Base-by-base conservation (phyloP, 2,888 invertebrate genomes). In the Beris chalybata region DNA sequence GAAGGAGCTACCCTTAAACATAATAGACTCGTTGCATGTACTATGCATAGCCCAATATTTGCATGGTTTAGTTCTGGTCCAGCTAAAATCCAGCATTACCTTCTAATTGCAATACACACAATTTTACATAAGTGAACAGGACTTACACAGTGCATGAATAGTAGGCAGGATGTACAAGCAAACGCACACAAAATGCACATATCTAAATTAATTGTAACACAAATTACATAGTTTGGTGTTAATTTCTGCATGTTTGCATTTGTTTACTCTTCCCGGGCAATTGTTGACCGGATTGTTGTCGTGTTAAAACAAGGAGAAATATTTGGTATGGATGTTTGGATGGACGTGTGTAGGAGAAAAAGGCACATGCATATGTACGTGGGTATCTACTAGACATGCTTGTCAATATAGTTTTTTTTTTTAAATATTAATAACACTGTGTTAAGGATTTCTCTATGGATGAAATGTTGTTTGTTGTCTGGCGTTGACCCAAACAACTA, bases 131-230 rank as follows among this genome's bases (percentile, higher is more conserved):
- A 59, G 58, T 59, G 30, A 48, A 59, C n/a, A 15, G 47, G 48
- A 47, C 47, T 38, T 38, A 38, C 9, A 38, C 9, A 38, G 38
- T 38, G 38, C 38, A 38, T 38, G 9, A 38, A 38, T 38, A 9
- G 38, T 38, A 9, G 38, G 38, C 9, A 9, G 38, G 12, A 48
- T n/a, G 48, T 7, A 48, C 13, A 3, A 4, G 48, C 48, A n/a
- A 12, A 22, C 48, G 6, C 15, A 7, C 15, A 2, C 13, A 48
- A 53, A 64, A 30, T 47, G 66, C 64, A 57, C 56, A 52, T 22
- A 22, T 63, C 64, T 57, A 45, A 66, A 68, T 68, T 68, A 68
- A 68, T 68, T 66, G 68, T 66, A 53, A 68, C 68, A 68, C 68
- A 64, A 63, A 66, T 68, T 68, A 63, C 68, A 65, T 57, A 57